Base-by-base conservation (phyloP, 1,140 invertebrate species). In the Bombus sibiricus region DNA sequence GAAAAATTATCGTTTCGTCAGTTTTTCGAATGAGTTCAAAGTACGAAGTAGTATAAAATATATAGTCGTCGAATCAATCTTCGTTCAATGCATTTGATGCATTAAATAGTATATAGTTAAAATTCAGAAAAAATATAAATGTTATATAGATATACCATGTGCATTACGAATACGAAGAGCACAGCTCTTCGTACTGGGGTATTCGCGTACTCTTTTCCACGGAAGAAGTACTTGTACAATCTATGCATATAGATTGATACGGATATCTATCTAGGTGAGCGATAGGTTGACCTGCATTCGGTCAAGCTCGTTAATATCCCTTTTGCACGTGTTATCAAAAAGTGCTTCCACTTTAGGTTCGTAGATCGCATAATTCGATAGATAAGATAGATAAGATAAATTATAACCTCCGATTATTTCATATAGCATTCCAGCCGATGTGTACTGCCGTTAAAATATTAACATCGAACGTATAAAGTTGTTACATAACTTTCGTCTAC, bases 261-360 rank as follows among this genome's bases (percentile, higher is more conserved):
- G 43, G 1, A 64, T 32, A 64, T 64, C 12, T 32, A 32, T 15
- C n/a, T 34, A 25, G 34, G 57, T 64, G 37, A 57, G 75, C 71
- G 47, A 15, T 62, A 22, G 57, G 57, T 62, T 47, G 57, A 41
- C 34, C 57, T 77, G 57, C 57, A 62, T 77, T 59, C 75, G 3
- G 3, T 34, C 25, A 39, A 64, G 75, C 75, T 77, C 75, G 25
- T 77, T 77, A 77, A 76, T 77, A 43, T 77, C 57, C 57, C 75
- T 62, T 41, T 77, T 77, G 57, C 57, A 6, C 57, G 34, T 10
- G 15, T 28, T 62, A 64, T 77, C 28, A 64, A 43, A 77, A 62
- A 37, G 37, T 32, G 57, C 37, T 64, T 64, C 6, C 75, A 32
- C 32, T 77, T 77, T 37, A 28, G 25, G 9, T 59, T 37, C 28